Evolutionary conservation across 2,888 invertebrate genomes (phyloP).

Genomic region (Parnassius orleans): DNA sequence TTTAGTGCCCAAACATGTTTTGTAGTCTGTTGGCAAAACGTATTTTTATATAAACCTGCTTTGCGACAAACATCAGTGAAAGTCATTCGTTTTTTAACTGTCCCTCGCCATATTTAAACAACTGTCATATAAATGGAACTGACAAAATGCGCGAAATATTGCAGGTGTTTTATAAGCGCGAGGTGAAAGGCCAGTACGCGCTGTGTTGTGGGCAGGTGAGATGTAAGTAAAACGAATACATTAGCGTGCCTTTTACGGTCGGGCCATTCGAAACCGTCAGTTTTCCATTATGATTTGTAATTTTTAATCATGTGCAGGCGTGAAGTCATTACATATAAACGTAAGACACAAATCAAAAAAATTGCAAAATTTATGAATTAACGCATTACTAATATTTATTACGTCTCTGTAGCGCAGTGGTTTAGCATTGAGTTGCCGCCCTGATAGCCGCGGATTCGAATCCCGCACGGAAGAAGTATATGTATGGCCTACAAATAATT

Average conservation of each 20-base stretch:
- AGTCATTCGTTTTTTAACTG: constrained; percentile 51
- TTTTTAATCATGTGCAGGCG: not conserved
- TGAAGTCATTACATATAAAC: too few relatives aligned
- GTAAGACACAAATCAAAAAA: too few relatives aligned
- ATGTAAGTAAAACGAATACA: constrained; percentile 2
- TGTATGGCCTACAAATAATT: too few relatives aligned
- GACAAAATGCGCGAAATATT: constrained; percentile 39
- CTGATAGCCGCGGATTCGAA: too few relatives aligned
- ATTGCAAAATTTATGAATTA: too few relatives aligned
- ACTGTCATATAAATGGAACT: constrained; percentile 49
- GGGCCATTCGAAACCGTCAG: not conserved
- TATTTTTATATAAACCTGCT: constrained; percentile 41
- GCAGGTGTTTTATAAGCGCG: constrained; percentile 18
- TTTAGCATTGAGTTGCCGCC: too few relatives aligned
- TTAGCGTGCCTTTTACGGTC: constrained; percentile 6
- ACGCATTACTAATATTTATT: too few relatives aligned
- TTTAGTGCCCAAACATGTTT: constrained; percentile 57
- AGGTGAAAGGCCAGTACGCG: constrained; percentile 21
- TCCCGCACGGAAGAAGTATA: too few relatives aligned
- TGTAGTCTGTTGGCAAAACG: constrained; percentile 43
- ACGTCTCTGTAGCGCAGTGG: too few relatives aligned
- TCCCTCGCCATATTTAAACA: constrained; percentile 35
- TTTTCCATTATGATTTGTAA: not conserved
- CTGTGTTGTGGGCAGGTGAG: constrained; percentile 8
- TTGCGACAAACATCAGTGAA: constrained; percentile 56